Base-by-base conservation (phyloP, 2,797 vertebrate species). In the Hydrocynus forskahlii region DNA sequence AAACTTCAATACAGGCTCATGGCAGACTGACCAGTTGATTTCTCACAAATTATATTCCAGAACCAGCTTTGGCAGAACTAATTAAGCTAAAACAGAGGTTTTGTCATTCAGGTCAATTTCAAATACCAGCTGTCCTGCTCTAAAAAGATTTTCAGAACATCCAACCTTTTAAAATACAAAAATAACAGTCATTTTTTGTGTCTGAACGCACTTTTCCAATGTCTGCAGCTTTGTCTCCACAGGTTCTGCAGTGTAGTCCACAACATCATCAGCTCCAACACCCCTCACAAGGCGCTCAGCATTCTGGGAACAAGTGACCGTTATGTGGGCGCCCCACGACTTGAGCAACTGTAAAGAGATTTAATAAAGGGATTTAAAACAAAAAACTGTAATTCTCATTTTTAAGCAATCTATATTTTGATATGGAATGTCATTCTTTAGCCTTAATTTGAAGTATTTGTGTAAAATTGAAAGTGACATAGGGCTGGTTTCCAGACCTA, bases 291-390 rank as follows among this genome's bases (percentile, higher is more conserved):
- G 91, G 2, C 17, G 79, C 87, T 92, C 90, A 0, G 98, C 97
- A 89, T 96, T 96, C 80, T 91, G 91, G 89, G 97, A 97, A 91
- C 98, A 99, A 74, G 98, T 97, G 5, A 96, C 97, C 0, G 98
- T 99, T 88, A 99, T 96, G 0, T 99, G 96, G 75, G 95, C 96
- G 43, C 94, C 93, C 98, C 98, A 99, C 0, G 96, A 95, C 88
- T 99, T 99, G 89, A 97, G 70, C 86, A 99, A 86, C 98, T 99
- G 84, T 45, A 88, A 23, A 71, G 25, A 54, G 35, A 63, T 25
- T 52, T 14, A 48, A 13, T 7, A 67, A 16, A 78, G 25, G 35
- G 14, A 29, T 29, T 29, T 29, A 29, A 29, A 29, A 29, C n/a
- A n/a, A 29, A 29, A 29, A 29, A 29, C 29, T 1, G 29, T 29